Conservation (phyloP, 2,888 invertebrate genomes). For the Athalia rosae region DNA sequence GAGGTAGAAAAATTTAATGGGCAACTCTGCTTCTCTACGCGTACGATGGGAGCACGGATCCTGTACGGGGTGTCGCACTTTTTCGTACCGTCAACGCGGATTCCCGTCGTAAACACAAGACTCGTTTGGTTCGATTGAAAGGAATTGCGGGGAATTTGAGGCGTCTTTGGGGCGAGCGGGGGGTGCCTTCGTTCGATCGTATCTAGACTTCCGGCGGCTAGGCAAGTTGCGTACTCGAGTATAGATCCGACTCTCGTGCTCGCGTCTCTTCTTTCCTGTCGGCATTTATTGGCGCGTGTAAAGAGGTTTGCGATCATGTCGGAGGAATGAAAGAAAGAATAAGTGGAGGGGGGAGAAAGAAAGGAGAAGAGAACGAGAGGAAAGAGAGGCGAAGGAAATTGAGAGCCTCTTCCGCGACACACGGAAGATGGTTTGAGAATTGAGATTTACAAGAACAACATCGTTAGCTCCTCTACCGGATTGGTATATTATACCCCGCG, state of each 20-base stretch:
- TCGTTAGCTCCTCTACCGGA: constrained; percentile 4
- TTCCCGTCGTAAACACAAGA: background rate
- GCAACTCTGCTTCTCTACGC: constrained; percentile 11
- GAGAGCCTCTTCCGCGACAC: background rate
- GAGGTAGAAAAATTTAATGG: constrained; percentile 35
- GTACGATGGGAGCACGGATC: background rate
- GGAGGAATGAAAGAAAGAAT: too few species aligned
- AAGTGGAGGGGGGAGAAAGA: constrained; percentile 5
- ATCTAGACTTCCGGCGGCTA: constrained; percentile 13
- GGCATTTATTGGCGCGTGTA: too few species aligned
- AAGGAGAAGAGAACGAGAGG: background rate
- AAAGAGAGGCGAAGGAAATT: background rate
- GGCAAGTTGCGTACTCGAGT: constrained; percentile 8
- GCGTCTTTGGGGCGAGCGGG: constrained; percentile 19
- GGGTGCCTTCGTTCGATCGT: constrained; percentile 41
- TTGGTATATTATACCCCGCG: too few species aligned
- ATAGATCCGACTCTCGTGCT: background rate
- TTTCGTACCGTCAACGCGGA: background rate
- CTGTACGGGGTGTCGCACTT: background rate
- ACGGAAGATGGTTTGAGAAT: constrained; percentile 5
- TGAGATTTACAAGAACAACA: constrained; percentile 39
- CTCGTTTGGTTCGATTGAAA: too few species aligned
- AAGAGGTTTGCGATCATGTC: too few species aligned
- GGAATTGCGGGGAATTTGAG: constrained; percentile 5
- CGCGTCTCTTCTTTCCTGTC: background rate